phyloP scores from a whole-genome alignment of 2,797 vertebrate genomes.

The Apogon hyalosoma region DNA sequence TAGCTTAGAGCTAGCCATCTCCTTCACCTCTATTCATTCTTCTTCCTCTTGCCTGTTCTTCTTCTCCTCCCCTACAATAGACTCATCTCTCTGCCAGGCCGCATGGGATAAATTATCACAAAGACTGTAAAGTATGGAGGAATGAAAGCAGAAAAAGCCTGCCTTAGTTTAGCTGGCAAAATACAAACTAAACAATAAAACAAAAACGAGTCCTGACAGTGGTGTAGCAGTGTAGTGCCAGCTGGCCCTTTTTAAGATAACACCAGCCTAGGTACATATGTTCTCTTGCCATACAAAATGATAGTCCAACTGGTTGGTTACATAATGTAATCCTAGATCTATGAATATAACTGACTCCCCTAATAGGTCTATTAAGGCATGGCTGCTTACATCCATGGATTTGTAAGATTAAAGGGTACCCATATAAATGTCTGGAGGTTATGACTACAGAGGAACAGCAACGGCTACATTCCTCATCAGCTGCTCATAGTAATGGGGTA shows the following conservation, averaged over 20 bases:
- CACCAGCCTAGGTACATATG: constrained; percentile 20
- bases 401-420: neutral
- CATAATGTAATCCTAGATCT: constrained; percentile 20
- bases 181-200: constrained; percentile 14
- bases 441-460: neutral
- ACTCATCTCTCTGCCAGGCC: constrained; percentile 34
- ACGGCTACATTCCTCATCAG: no score
- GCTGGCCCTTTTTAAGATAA: constrained; percentile 38
- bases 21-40: constrained; percentile 27
- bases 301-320: constrained; percentile 22
- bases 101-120: constrained; percentile 56
- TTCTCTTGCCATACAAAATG: constrained; percentile 4
- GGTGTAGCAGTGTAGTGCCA: constrained; percentile 14
- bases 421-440: neutral
- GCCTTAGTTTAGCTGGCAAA: constrained; percentile 23
- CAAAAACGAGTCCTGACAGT: constrained; percentile 32
- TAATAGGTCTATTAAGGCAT: neutral
- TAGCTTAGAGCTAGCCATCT: constrained; percentile 35
- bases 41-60: constrained; percentile 29
- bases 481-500: no score
- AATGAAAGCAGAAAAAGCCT: constrained; percentile 36
- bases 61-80: constrained; percentile 34
- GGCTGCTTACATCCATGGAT: neutral
- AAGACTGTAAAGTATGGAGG: constrained; percentile 29
- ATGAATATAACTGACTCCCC: constrained; percentile 13